phyloP scores from a whole-genome alignment of 2,888 invertebrate species.

The Chrysolina haemoptera region DNA sequence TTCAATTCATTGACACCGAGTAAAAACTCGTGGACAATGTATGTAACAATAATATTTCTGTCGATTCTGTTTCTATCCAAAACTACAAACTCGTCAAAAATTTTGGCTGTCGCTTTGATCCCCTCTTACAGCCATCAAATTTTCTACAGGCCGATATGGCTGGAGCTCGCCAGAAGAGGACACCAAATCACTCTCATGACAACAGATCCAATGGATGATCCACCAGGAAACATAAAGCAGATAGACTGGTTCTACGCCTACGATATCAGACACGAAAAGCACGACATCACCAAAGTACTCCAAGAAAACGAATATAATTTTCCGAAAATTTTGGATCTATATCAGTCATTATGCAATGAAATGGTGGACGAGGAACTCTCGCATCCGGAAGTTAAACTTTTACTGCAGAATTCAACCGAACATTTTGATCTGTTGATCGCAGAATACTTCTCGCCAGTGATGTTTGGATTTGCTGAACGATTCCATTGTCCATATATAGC shows the following conservation, averaged over 20 bases:
- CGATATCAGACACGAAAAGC: conserved; percentile 41
- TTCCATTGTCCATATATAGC: conserved; percentile 55
- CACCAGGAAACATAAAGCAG: conserved; percentile 62
- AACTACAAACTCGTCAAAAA: conserved; percentile 33
- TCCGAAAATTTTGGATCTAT: conserved; percentile 40
- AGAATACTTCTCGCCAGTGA: conserved; percentile 50
- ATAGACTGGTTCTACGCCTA: conserved; percentile 64
- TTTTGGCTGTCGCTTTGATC: conserved; percentile 51
- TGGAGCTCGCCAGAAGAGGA: conserved; percentile 68
- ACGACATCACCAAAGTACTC: conserved; percentile 41
- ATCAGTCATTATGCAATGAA: conserved; percentile 41
- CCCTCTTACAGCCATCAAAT: conserved; percentile 69
- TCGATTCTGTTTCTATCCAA: conserved; percentile 49
- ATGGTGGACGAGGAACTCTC: conserved; percentile 45
- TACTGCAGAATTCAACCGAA: conserved; percentile 47
- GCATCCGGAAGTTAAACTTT: conserved; percentile 49
- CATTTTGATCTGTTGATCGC: conserved; percentile 58
- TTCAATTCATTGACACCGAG: neutral
- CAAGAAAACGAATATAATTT: conserved; percentile 37
- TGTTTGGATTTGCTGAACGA: conserved; percentile 53
- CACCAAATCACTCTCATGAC: conserved; percentile 71
- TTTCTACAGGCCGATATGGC: conserved; percentile 68
- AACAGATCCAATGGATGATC: conserved; percentile 66
- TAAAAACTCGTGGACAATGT: neutral
- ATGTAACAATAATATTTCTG: conserved; percentile 44